phyloP scores from a whole-genome alignment of 2,113 vertebrate genomes.

The Clarias gariepinus region DNA sequence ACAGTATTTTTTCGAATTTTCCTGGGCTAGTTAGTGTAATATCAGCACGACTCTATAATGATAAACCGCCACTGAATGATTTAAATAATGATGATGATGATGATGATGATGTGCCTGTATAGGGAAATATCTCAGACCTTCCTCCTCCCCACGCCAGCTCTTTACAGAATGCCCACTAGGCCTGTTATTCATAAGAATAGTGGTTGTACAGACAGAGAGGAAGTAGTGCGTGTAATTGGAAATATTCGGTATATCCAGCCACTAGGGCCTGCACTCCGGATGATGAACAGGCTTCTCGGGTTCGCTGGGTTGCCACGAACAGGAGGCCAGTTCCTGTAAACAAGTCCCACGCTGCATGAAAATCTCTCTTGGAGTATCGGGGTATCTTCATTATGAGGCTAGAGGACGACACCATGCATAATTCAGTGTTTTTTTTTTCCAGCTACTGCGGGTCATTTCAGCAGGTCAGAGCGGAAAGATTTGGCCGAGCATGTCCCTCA shows the following conservation, averaged over 20 bases:
- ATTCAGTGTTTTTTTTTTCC: conserved; percentile 25
- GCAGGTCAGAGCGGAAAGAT: conserved; percentile 10
- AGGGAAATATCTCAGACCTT: neutral
- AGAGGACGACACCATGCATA: conserved; percentile 35
- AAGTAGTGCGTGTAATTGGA: conserved; percentile 51
- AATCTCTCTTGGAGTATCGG: conserved; percentile 16
- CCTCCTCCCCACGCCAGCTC: neutral
- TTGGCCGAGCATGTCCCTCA: neutral
- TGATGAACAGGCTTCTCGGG: conserved; percentile 29
- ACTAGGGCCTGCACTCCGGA: conserved; percentile 9
- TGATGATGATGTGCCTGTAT: conserved; percentile 7
- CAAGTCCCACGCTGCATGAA: conserved; percentile 37
- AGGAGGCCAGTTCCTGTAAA: conserved; percentile 37
- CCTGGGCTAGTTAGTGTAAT: neutral
- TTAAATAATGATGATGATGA: neutral
- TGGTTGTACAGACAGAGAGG: conserved; percentile 35
- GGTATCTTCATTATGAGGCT: conserved; percentile 40
- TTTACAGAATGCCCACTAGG: conserved; percentile 25
- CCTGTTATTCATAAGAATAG: conserved; percentile 43
- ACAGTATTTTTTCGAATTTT: neutral
- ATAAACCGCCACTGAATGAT: neutral
- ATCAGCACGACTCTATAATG: neutral
- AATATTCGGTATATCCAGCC: conserved; percentile 42
- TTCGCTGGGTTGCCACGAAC: neutral
- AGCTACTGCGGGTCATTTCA: conserved; percentile 8